Base-by-base conservation (phyloP, 2,888 invertebrate species). In the Cheilosia grossa region DNA sequence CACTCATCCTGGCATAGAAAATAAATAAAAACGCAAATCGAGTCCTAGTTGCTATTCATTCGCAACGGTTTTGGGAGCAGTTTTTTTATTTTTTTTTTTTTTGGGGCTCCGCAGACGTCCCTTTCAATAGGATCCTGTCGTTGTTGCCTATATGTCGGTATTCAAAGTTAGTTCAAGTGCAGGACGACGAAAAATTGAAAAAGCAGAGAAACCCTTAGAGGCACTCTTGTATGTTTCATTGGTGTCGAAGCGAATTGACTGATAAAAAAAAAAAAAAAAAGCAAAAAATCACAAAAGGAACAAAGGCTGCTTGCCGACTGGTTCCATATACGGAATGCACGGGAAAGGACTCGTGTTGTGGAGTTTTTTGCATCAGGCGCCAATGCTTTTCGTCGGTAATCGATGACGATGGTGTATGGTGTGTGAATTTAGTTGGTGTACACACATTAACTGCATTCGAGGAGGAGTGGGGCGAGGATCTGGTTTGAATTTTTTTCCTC, bases 361-460 rank as follows among this genome's bases (percentile, higher is more conserved):
- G 69, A 74, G 73, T 61, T 83, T 78, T 69, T 79, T 80, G 74
- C 70, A 80, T 79, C 74, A 49, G 79, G 69, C 73, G 58, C 67
- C 79, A 74, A 49, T 42, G 78, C 49, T 72, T 58, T 82, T 67
- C 69, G 64, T 73, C 74, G 63, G 58, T 70, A 83, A 83, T 83
- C 80, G 80, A 81, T 73, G 24, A 7, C 59, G 75, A 77, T 59
- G 58, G 56, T 59, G 83, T 47, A 63, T 67, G 59, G 53, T 30
- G 44, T 79, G 67, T 58, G 79, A 69, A 69, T 69, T 74, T 67
- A 67, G 58, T 59, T 30, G 44, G 17, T 54, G 42, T 54, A 74
- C 53, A 64, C 70, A 56, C 58, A 63, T 63, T 74, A 67, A 74
- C 61, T 67, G 53, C 37, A 66, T n/a, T 42, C 24, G 53, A 59